phyloP scores from a whole-genome alignment of 2,113 vertebrate genomes.

The Capricornis sumatraensis region DNA sequence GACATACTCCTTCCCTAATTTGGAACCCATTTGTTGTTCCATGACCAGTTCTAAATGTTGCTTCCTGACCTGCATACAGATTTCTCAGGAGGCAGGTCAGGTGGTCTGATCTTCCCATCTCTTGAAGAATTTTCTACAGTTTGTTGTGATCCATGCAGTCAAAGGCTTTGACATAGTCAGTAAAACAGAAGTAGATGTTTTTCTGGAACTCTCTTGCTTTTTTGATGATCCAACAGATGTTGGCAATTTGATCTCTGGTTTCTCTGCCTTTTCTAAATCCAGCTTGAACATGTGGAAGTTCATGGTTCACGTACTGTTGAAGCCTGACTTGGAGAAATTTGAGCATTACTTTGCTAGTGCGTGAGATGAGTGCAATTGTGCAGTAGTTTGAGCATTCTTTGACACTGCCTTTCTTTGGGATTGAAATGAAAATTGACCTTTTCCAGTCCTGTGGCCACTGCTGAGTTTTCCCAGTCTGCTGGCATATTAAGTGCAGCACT shows the following conservation, averaged over 20 bases:
- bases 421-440: not conserved
- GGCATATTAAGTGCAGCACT: not conserved
- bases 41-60: not conserved
- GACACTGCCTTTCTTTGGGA: not conserved
- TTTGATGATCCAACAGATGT: not conserved
- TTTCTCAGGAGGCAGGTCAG: not conserved
- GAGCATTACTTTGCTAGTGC: not conserved
- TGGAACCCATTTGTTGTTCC: not conserved
- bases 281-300: not conserved
- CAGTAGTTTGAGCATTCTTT: not conserved
- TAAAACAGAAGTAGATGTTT: not conserved
- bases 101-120: not conserved
- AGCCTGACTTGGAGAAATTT: not conserved
- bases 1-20: not conserved
- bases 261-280: not conserved
- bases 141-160: not conserved
- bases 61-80: not conserved
- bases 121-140: not conserved
- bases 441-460: not conserved
- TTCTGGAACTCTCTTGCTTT: not conserved
- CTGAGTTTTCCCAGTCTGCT: not conserved
- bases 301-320: rapidly evolving
- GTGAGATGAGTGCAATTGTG: not conserved
- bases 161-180: not conserved
- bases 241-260: not conserved